A percentile compares a stretch with the other conserved stretches of the same genome.
Evolutionary conservation across 1,140 invertebrate species (phyloP).

Genomic region (Drosophila quadrilineata): DNA sequence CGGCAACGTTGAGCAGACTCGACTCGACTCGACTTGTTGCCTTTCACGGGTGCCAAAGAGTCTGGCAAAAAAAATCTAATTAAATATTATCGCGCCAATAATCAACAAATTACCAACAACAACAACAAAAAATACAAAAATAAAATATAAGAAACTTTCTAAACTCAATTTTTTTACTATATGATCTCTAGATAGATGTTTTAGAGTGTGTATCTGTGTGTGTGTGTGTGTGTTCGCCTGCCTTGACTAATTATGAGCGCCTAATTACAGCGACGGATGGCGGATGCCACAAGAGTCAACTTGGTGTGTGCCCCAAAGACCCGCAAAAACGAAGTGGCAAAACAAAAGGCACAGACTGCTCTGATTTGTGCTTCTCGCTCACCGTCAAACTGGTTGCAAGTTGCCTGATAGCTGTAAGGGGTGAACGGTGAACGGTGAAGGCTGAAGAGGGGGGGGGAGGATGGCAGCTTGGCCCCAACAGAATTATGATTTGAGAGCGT

Average conservation of each 20-base stretch:
- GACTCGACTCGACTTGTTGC: conserved; percentile 13
- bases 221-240: conserved; percentile 43
- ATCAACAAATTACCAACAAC: conserved; percentile 54
- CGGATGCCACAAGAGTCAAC: conserved; percentile 28
- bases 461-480: conserved; percentile 3
- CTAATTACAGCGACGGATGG: conserved; percentile 43
- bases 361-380: too few species aligned
- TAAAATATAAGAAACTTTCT: conserved; percentile 66
- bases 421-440: background rate
- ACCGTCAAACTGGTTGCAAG: conserved; percentile 41
- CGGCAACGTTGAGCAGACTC: too few species aligned
- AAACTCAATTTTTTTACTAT: conserved; percentile 40
- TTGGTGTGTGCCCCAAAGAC: conserved; percentile 48
- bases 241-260: conserved; percentile 59
- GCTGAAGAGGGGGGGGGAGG: too few species aligned
- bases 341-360: conserved; percentile 7
- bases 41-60: conserved; percentile 56
- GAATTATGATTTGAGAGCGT: conserved; percentile 65
- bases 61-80: conserved; percentile 62
- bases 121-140: too few species aligned
- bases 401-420: background rate
- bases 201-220: background rate
- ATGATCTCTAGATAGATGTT: too few species aligned
- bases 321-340: conserved; percentile 29
- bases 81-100: conserved; percentile 73